Conservation (phyloP, 2,888 invertebrate species). For the Perdita meconis region DNA sequence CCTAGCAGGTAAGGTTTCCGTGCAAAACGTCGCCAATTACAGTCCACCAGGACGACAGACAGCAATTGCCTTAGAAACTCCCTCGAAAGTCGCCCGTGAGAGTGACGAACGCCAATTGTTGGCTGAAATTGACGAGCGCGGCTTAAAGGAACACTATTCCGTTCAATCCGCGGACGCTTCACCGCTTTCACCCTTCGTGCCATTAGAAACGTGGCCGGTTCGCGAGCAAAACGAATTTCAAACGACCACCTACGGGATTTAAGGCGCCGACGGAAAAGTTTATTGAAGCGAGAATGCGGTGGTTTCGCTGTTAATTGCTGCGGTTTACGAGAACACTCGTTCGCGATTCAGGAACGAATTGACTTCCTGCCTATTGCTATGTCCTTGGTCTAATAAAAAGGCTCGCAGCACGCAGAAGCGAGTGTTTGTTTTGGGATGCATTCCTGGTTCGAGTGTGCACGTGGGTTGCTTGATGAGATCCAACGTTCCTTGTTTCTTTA, state of each 20-base stretch:
- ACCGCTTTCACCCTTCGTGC: slow-evolving; percentile 67
- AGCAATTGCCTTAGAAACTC: slow-evolving; percentile 15
- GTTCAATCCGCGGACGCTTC: slow-evolving; percentile 33
- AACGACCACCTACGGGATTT: slow-evolving; percentile 12
- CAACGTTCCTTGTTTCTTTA: too few relatives aligned
- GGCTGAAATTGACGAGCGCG: slow-evolving; percentile 15
- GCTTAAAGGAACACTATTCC: slow-evolving; percentile 23
- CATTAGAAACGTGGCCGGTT: slow-evolving; percentile 35
- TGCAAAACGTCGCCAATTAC: slow-evolving; percentile 36
- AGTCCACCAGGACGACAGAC: neutral
- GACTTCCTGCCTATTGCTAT: slow-evolving; percentile 19
- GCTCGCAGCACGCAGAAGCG: neutral
- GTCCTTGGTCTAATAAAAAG: slow-evolving; percentile 10
- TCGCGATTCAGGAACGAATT: slow-evolving; percentile 12
- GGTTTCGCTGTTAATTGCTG: slow-evolving; percentile 24
- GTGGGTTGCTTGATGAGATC: too few relatives aligned
- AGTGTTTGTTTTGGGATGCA: neutral
- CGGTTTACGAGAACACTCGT: slow-evolving; percentile 27
- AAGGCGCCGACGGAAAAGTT: slow-evolving; percentile 21
- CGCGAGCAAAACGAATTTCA: slow-evolving; percentile 18
- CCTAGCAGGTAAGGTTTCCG: slow-evolving; percentile 9
- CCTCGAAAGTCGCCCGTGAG: neutral
- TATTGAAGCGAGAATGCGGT: slow-evolving; percentile 14
- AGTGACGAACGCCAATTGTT: slow-evolving; percentile 41
- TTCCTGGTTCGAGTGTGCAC: too few relatives aligned